Evolutionary conservation across 2,113 vertebrate genomes (phyloP).

Genomic region (Rhabdornis inornatus): DNA sequence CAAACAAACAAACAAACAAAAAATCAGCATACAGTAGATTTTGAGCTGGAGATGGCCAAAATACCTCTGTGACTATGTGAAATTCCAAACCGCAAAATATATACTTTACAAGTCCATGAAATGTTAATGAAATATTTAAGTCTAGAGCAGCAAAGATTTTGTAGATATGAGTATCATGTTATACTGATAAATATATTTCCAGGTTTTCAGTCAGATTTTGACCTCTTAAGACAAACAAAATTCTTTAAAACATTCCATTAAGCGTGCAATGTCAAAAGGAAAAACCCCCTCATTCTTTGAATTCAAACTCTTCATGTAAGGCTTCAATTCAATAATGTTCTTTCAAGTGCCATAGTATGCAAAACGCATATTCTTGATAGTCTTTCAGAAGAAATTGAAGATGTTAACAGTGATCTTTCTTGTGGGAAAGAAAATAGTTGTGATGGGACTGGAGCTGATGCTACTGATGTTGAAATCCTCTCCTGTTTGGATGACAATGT

Average conservation of each 20-base stretch:
- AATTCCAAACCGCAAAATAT: neutral
- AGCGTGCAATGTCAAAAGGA: neutral
- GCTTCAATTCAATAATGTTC: fast-evolving
- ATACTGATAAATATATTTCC: neutral
- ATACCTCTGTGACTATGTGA: neutral
- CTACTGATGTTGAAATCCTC: neutral
- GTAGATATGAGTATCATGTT: fast-evolving
- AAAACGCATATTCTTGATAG: neutral
- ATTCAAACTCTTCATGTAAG: neutral
- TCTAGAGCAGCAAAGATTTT: neutral
- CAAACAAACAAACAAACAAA: neutral
- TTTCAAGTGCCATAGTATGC: neutral
- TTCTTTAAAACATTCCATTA: neutral
- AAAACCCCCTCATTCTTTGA: neutral
- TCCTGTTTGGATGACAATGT: neutral
- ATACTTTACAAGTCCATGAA: neutral
- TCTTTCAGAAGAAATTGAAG: neutral
- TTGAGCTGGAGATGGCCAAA: neutral
- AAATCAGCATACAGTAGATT: neutral
- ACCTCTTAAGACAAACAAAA: neutral
- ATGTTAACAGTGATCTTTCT: neutral
- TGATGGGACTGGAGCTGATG: neutral
- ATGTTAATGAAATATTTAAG: neutral
- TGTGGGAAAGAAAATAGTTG: neutral
- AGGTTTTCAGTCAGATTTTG: neutral